Base-by-base conservation (phyloP, 2,888 invertebrate genomes). In the Helleia helle region DNA sequence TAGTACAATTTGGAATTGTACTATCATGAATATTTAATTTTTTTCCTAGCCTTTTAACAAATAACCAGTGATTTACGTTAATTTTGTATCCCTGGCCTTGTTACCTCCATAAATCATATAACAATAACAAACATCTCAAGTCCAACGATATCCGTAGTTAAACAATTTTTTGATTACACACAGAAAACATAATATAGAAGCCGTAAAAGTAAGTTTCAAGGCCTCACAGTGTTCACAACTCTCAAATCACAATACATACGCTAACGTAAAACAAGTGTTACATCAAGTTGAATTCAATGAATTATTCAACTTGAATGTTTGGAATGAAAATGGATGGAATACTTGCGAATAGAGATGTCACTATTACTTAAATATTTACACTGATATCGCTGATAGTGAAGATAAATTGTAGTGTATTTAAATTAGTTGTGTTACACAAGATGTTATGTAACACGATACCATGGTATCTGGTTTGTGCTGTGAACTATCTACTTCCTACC, bases 251-350 rank as follows among this genome's bases (percentile, higher is more conserved):
- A 41, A 36, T 13, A 18, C n/a, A 30, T 14, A 15, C n/a, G 29
- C 15, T 37, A 36, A 39, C 39, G 39, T 42, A 46, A 50, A 53
- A 49, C 54, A 55, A 54, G 50, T 60, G 51, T 55, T 62, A 62
- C 62, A 56, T 62, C 56, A 64, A 59, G 47, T 50, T 45, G 49
- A 43, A 50, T 46, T 38, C 38, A 49, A 62, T 69, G 62, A 69
- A 71, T 72, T 49, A 73, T 69, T 66, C 62, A 72, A 54, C 40
- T 44, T 46, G 36, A 50, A 52, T 48, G 53, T 52, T 51, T 47
- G 50, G 57, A 62, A 61, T 60, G 56, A 62, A 58, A 62, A 61
- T 64, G 51, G 55, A 60, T 51, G 47, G 56, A 63, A 63, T 65
- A 63, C 59, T 30, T 30, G 14, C 15, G n/a, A 15, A 30, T 30